Base-by-base conservation (phyloP, 2,888 invertebrate species). In the Sphaerophoria taeniata region DNA sequence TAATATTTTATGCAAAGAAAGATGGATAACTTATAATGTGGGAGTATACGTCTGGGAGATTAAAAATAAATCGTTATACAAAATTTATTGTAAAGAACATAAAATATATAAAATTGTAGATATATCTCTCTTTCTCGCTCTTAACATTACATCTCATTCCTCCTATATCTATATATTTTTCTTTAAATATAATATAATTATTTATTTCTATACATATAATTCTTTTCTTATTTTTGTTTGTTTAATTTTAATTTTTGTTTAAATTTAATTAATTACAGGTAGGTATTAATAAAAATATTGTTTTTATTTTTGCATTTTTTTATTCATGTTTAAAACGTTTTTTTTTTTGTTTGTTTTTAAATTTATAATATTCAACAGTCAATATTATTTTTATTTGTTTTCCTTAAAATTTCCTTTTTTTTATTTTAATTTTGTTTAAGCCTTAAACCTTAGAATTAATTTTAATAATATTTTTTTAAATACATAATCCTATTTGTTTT, bases 291-390 rank as follows among this genome's bases (percentile, higher is more conserved):
- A 85, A 85, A 85, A 85, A 85, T 85, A 85, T 70, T 58, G 39
- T 55, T 55, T 56, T 71, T 63, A 43, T 72, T 72, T 34, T 56
- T n/a, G n/a, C n/a, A n/a, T 73, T 72, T 45, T 56, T 77, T 60
- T 81, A 49, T 75, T 84, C 84, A 83, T 70, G 80, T 73, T 80
- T 76, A 80, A 76, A 47, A 14, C 72, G 24, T 11, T 53, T 39
- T 9, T 67, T 61, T n/a, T 58, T 56, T 55, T 34, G 53, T 24
- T 36, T 63, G 53, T 24, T 36, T 63, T 81, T 67, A 39, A 31
- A 49, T 76, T 80, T 80, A 63, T 70, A 85, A 81, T 85, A 85
- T 85, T 81, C 81, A 85, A 85, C 85, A 85, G 85, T 85, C 85
- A 85, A 77, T 85, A 85, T 73, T 76, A 81, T 75, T 67, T 56